These are phyloP conservation scores for Stictocephala bisonia DNA, from an alignment of 2,888 invertebrate genomes.

Conservation along the genomic window DNA sequence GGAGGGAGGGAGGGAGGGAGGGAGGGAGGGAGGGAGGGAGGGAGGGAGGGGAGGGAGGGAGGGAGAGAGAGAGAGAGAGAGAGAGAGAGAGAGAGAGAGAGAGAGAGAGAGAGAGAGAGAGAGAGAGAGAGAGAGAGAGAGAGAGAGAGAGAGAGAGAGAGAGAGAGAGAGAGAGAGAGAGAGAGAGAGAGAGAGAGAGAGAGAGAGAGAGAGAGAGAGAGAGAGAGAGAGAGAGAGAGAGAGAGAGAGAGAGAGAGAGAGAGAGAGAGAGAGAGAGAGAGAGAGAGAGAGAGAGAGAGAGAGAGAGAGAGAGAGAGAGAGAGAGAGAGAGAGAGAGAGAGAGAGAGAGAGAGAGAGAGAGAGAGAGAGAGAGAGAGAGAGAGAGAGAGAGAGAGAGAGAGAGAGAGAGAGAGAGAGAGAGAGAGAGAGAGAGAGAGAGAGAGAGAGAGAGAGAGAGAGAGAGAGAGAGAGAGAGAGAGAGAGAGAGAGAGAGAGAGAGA, in stretches of 20 bases:
- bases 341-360: slow-evolving; percentile 38
- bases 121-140: background rate
- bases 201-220: background rate
- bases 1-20: too few relatives aligned
- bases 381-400: slow-evolving; percentile 41
- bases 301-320: slow-evolving; percentile 30
- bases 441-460: slow-evolving; percentile 41
- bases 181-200: slow-evolving; percentile 3
- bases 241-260: background rate
- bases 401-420: slow-evolving; percentile 42
- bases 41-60: slow-evolving; percentile 1
- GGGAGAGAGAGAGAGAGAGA: background rate
- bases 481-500: slow-evolving; percentile 41
- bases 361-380: slow-evolving; percentile 41
- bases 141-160: background rate
- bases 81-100: background rate
- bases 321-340: slow-evolving; percentile 23
- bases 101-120: background rate
- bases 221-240: background rate
- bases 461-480: slow-evolving; percentile 42
- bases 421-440: slow-evolving; percentile 41
- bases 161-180: slow-evolving; percentile 13
- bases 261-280: background rate
- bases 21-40: too few relatives aligned
- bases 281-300: slow-evolving; percentile 18